Evolutionary conservation across 1,140 invertebrate species (phyloP), one percentile per base, ranked within the genome.

Genomic region (Ceratitis capitata): DNA sequence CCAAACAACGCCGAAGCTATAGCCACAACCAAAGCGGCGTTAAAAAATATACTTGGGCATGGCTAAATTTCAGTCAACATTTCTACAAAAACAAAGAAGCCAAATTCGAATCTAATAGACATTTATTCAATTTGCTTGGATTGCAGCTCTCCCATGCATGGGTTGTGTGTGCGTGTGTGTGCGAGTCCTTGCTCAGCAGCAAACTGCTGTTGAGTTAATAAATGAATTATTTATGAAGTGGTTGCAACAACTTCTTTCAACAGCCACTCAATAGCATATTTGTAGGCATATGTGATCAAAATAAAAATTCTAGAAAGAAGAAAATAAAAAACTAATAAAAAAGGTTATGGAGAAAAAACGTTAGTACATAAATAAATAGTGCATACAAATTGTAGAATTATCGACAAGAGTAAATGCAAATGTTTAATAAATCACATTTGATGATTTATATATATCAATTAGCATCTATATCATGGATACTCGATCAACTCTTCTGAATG

Each of bases 161-260:
- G 29, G 29, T 9, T 10, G 35, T n/a, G 53, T n/a, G n/a, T 39
- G 53, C 23, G 10, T 26, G 23, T 10, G 6, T 32, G 35, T 14
- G 29, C 23, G 10, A 29, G 29, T n/a, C 23, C 9, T 82, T 82
- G 23, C 12, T 49, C 10, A n/a, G 78, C 2, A 6, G 1, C 29
- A 19, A 39, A 42, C 16, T n/a, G 35, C 4, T 69, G 35, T 69
- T 69, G 64, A 69, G 64, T 78, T 78, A 78, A 45, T 45, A 89
- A 91, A 90, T 91, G 89, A 91, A 91, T 91, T 91, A 91, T 91
- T 91, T 91, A 91, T 91, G 89, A 91, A 91, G 89, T 89, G 89
- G 88, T 89, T 87, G 89, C 51, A 87, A 86, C 86, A 87, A 86
- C 87, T 86, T 82, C 84, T 87, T 86, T 84, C 87, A 85, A 42